Evolutionary conservation across 2,888 invertebrate species (phyloP), one percentile per base, ranked within the genome.

Genomic region (Dorcus parallelipipedus): DNA sequence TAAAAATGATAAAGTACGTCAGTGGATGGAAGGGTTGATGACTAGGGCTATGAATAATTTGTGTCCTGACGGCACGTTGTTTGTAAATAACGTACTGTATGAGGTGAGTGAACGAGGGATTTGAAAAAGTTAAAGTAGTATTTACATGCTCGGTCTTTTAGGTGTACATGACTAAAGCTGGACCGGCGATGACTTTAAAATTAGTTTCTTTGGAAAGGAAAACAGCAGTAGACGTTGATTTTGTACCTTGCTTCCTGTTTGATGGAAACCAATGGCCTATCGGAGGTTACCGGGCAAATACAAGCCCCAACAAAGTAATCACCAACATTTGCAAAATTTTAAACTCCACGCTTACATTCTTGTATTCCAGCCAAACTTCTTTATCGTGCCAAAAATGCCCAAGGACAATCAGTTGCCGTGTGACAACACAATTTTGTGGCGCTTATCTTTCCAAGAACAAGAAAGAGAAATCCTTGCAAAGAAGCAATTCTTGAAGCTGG

Each of bases 141-240:
- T 66, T 51, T 56, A 62, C 20, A 62, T 64, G 52, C 50, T 62
- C 62, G 39, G 51, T 38, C 10, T 80, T 80, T 55, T 51, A 78
- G 64, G 67, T 81, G 39, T 74, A 61, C 2, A 76, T 78, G 57
- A 77, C 67, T 53, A 79, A 80, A 63, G 73, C 79, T 0, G 84
- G 84, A 0, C 86, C 86, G 0, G 85, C 86, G 3, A 82, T 82
- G 65, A 86, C 84, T 0, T 64, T 85, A 4, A 75, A 73, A 55
- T 67, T 84, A 33, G 3, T 0, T 7, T 6, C 26, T 33, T 33
- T 6, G 5, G 26, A 6, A n/a, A n/a, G n/a, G n/a, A n/a, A n/a
- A 3, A 33, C 26, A 6, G 3, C 26, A 3, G 3, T 86, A 55
- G 77, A 79, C 54, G 78, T 85, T 1, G 84, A 85, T 64, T 67